Base-by-base conservation (phyloP, 2,888 invertebrate genomes). In the Ophonus ardosiacus region DNA sequence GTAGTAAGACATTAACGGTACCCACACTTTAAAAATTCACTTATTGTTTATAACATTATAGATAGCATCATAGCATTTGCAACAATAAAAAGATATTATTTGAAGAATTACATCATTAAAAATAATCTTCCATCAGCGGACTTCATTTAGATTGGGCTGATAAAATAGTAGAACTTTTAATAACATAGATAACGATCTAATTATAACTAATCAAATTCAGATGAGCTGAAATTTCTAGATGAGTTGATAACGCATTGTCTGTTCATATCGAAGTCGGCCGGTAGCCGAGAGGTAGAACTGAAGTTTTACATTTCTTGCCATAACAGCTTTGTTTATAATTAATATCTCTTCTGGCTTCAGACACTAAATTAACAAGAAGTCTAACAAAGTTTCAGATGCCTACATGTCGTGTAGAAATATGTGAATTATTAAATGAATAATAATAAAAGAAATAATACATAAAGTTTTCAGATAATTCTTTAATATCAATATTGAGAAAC, bases 181-280 rank as follows among this genome's bases (percentile, higher is more conserved):
- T 84, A 84, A 84, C 84, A 40, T 78, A 76, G 84, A 84, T 84
- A 84, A 76, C 40, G 43, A 84, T 84, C 84, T 84, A 84, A 84
- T 84, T 84, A 84, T 78, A 84, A 78, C 84, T 84, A 84, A 84
- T 83, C 74, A 74, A 83, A 81, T 81, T 81, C 81, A 68, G 81
- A 81, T 68, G 65, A 71, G 56, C 51, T 43, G 81, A 65, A 43
- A 51, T 65, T 59, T 43, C 18, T 56, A 81, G 81, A 81, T 81
- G 65, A 81, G 57, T 56, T 38, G 81, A 81, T 81, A 81, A 81
- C 18, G 57, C 17, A 68, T 81, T 81, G 81, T 61, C 81, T 80
- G 57, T 15, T n/a, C 24, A 43, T 63, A 63, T 80, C 80, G 78
- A 78, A 78, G 57, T 74, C 43, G 51, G 57, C 31, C 57, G 57